Percentiles rank a stretch among this genome's conserved stretches.
Evolutionary conservation across 2,113 vertebrate species (phyloP).

Genomic region (Monopterus albus): DNA sequence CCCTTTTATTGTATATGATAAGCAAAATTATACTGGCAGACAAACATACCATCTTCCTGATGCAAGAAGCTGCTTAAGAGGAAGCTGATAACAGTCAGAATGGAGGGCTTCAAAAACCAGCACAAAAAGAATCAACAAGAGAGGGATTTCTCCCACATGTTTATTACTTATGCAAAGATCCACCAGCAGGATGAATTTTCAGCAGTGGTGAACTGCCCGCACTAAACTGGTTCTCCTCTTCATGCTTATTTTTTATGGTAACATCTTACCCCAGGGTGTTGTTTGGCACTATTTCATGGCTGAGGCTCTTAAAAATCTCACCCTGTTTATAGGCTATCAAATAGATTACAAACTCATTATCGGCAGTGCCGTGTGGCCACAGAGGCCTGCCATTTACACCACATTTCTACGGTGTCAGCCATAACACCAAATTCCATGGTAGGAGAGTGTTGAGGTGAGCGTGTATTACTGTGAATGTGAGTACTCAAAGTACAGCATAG

Average conservation of each 20-base stretch:
- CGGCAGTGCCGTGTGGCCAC: conserved; percentile 40
- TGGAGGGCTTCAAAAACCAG: conserved; percentile 39
- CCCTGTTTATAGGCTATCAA: conserved; percentile 63
- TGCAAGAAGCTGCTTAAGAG: conserved; percentile 62
- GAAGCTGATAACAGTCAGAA: conserved; percentile 57
- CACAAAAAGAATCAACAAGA: conserved; percentile 54
- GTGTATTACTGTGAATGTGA: background rate
- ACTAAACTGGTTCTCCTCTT: conserved; percentile 17
- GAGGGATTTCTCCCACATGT: conserved; percentile 42
- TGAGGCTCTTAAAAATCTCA: conserved; percentile 40
- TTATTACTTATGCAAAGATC: conserved; percentile 49
- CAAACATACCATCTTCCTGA: conserved; percentile 62
- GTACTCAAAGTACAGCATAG: conserved; percentile 2
- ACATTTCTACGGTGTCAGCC: conserved; percentile 63
- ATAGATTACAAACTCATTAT: conserved; percentile 75
- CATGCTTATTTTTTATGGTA: conserved; percentile 50
- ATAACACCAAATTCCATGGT: conserved; percentile 37
- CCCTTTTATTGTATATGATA: conserved; percentile 54
- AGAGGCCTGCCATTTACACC: conserved; percentile 45
- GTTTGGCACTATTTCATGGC: conserved; percentile 50
- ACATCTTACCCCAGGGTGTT: conserved; percentile 44
- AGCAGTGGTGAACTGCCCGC: conserved; percentile 31
- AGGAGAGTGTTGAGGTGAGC: conserved; percentile 15
- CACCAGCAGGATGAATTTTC: conserved; percentile 31
- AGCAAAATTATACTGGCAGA: conserved; percentile 69